Conservation (phyloP, 2,888 invertebrate species). For the Sipunculus nudus region DNA sequence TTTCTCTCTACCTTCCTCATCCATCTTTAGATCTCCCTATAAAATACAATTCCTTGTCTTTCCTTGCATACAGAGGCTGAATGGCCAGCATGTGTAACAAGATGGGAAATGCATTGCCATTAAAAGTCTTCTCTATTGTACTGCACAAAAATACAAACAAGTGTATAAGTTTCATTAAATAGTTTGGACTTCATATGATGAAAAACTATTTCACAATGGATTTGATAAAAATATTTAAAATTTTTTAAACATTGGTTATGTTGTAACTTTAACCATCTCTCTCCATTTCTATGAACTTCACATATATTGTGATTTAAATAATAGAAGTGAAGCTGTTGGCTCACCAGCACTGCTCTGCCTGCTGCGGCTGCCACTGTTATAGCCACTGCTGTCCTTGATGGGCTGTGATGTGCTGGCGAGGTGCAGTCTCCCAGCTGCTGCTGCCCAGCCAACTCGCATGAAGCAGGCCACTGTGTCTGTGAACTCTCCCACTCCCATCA, state of each 20-base stretch:
- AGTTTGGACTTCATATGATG: no score
- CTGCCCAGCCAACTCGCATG: conserved; percentile 68
- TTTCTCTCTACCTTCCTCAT: no score
- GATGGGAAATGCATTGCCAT: no score
- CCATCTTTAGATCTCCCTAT: no score
- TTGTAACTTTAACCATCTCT: neutral
- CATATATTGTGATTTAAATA: neutral
- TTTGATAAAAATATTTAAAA: neutral
- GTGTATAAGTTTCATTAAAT: no score
- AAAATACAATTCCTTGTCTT: no score
- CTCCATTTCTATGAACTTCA: neutral
- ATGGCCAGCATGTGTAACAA: no score
- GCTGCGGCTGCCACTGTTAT: conserved; percentile 54
- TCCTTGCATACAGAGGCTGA: no score
- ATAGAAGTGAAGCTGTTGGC: neutral
- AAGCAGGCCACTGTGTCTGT: conserved; percentile 65
- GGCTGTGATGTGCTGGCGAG: conserved; percentile 63
- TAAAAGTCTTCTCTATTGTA: no score
- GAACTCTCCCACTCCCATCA: conserved; percentile 65
- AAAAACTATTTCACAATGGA: no score
- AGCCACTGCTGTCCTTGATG: conserved; percentile 56
- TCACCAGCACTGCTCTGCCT: conserved; percentile 67
- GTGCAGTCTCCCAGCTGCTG: conserved; percentile 68
- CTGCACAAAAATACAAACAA: no score
- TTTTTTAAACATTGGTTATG: neutral